Base-by-base conservation (phyloP, 2,113 vertebrate genomes). In the Ammospiza nelsoni region DNA sequence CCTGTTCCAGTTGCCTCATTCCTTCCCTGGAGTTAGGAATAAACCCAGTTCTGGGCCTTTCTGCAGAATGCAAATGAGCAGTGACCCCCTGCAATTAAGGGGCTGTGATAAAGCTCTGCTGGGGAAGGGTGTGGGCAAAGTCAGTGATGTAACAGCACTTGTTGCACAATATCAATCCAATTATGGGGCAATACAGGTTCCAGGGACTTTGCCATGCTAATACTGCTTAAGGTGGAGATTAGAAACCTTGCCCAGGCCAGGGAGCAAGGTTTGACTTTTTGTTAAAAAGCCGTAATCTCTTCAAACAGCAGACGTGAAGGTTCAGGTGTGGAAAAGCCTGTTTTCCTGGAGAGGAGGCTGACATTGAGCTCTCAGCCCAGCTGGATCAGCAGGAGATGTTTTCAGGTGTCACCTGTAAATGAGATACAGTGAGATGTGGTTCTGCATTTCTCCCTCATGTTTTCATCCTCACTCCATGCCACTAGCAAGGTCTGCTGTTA, bases 221-320 rank as follows among this genome's bases (percentile, higher is more conserved):
- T 90, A 3, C 90, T 52, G 49, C 95, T 93, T 92, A 84, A 59
- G 6, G 2, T 89, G 49, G 58, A 16, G 86, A 92, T 96, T 92
- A 93, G 80, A 89, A 78, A 29, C 69, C 66, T 61, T 37, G 61
- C 17, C 1, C 5, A 15, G 78, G 61, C 37, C 58, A 25, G 57
- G 31, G 78, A 75, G 43, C 72, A 67, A 91, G 78, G 65, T 89
- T 48, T 95, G 91, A 14, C 74, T 71, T 77, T 43, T 72, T 89
- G 28, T 33, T 62, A 72, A 90, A 77, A 94, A 61, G 52, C 51
- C 2, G 1, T 83, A 15, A 77, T 89, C 46, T 87, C 55, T 72
- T 79, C 57, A 35, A 52, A 55, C 21, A 66, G 72, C 43, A 74
- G 46, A 23, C 11, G 46, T 62, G 39, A 73, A 69, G 21, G 55